Evolutionary conservation across 2,888 invertebrate genomes (phyloP), one percentile per base, ranked within the genome.

Genomic region (Epinotia bilunana): DNA sequence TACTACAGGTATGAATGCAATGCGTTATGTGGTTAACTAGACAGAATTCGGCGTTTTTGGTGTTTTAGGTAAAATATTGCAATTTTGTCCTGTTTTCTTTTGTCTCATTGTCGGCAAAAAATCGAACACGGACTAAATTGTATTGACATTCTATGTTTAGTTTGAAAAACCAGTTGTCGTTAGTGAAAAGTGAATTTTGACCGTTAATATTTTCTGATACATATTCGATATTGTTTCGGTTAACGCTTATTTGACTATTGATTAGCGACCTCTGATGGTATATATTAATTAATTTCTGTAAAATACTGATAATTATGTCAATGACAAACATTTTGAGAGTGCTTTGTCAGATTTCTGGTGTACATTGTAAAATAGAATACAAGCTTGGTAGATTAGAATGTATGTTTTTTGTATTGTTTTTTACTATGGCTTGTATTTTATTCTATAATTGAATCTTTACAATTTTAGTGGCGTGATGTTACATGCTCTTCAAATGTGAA

Each of bases 1-100:
- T 80, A 80, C 85, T 84, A 80, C 91, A 93, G 93, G 93, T 93
- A 93, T 91, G 93, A 94, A 84, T 93, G 93, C 91, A 91, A 87
- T 83, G 90, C 93, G 78, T 89, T 94, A 81, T 93, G 93, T 92
- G 93, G 92, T 90, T 93, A 91, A 92, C 87, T 80, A 80, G 81
- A 79, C 76, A 77, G 75, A 75, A 81, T 80, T 79, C 83, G 84
- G 78, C 84, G 81, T 78, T 84, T 82, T 78, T 84, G 83, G 84
- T 81, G 86, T 85, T 83, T 83, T 80, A 81, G 74, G 83, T 76
- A 84, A 87, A 85, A 84, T 87, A 90, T 90, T 90, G 87, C 88
- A 89, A 89, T 77, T 77, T 69, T 69, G 77, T 77, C 77, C 74
- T 72, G 57, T 67, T 67, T 53, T 53, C 13, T 57, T 53, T 68